These are phyloP conservation scores for Spheniscus humboldti DNA, from an alignment of 2,797 vertebrate species.

Conservation along the genomic window DNA sequence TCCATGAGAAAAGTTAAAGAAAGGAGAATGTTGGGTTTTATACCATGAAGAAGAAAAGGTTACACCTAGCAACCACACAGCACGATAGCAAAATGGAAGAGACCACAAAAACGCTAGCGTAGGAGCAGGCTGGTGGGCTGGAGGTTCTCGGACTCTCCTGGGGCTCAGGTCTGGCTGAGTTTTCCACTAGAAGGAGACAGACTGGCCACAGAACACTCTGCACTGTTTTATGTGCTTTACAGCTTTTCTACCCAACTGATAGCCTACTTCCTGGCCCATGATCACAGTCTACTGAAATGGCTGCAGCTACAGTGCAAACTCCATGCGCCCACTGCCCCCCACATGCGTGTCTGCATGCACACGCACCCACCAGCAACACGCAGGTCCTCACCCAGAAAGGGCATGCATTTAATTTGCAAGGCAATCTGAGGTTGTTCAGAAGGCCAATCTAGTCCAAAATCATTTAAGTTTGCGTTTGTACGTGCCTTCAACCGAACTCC, in stretches of 20 bases:
- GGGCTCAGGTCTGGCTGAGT: neutral
- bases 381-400: neutral
- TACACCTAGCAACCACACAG: neutral
- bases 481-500: neutral
- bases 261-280: fast-evolving
- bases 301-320: fast-evolving
- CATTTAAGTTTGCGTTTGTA: neutral
- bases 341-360: fast-evolving
- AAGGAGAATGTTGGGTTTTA: neutral
- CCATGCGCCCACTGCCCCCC: fast-evolving
- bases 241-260: neutral
- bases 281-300: fast-evolving
- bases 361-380: fast-evolving
- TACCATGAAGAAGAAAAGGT: neutral
- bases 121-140: neutral
- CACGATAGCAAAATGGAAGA: neutral
- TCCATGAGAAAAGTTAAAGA: neutral
- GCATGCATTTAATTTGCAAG: neutral
- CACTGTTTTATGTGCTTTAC: neutral
- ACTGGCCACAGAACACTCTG: neutral
- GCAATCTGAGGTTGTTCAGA: neutral
- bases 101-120: neutral
- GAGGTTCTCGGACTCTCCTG: neutral
- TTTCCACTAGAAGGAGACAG: neutral
- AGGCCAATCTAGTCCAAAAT: neutral